Evolutionary conservation across 2,888 invertebrate genomes (phyloP).

Genomic region (Leptodirus hochenwartii): DNA sequence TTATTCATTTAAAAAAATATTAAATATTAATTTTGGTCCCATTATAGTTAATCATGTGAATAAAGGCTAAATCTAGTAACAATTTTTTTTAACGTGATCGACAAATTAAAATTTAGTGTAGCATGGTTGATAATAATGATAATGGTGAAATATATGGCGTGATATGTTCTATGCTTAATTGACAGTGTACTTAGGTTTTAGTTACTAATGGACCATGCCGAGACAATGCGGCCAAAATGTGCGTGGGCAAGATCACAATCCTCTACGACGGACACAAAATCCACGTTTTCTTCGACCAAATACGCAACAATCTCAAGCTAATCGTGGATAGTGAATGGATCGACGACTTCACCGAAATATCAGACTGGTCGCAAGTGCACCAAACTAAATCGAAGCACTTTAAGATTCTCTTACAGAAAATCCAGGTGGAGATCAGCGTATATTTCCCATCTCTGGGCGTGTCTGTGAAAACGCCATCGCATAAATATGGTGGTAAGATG

Average conservation of each 20-base stretch:
- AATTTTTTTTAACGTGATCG: too few relatives aligned
- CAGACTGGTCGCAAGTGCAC: constrained; percentile 42
- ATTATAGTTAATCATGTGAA: too few relatives aligned
- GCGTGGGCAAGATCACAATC: constrained; percentile 49
- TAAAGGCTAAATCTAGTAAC: too few relatives aligned
- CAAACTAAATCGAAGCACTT: constrained; percentile 41
- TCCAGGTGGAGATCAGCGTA: constrained; percentile 45
- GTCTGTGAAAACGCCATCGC: constrained; percentile 49
- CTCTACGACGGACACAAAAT: constrained; percentile 42
- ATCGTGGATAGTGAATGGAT: constrained; percentile 29
- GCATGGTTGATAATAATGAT: too few relatives aligned
- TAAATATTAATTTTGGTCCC: too few relatives aligned
- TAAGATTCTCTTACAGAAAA: constrained; percentile 40
- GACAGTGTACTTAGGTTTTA: constrained; percentile 40
- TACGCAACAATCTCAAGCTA: constrained; percentile 22
- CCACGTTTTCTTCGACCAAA: constrained; percentile 18
- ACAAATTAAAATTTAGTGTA: too few relatives aligned
- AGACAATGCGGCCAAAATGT: constrained; percentile 34
- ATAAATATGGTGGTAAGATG: constrained; percentile 47
- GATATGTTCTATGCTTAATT: too few relatives aligned
- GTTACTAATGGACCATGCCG: constrained; percentile 54
- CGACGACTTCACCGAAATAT: constrained; percentile 25
- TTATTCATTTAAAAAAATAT: constrained; percentile 6
- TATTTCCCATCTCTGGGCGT: constrained; percentile 29
- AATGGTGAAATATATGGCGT: too few relatives aligned